phyloP scores from a whole-genome alignment of 2,888 invertebrate species.

The Drosophila mercatorum region DNA sequence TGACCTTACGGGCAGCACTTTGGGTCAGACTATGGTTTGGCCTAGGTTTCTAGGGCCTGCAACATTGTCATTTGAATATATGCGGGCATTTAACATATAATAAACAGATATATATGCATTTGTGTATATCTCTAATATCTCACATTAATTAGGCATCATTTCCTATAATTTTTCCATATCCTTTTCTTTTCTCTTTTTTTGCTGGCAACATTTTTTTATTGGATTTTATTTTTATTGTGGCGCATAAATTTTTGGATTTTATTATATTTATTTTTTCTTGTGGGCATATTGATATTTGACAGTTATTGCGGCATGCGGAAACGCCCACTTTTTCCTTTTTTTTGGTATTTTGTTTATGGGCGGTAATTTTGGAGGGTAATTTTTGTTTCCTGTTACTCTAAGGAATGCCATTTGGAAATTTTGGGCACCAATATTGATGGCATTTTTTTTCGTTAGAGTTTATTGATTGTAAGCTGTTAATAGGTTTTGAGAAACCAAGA shows the following conservation, averaged over 20 bases:
- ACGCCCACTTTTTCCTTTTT: constrained; percentile 62
- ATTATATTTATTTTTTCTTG: constrained; percentile 38
- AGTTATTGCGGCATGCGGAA: constrained; percentile 72
- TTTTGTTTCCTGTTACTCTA: constrained; percentile 17
- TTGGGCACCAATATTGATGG: constrained; percentile 17
- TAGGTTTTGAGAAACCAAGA: neutral
- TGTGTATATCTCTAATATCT: neutral
- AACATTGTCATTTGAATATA: constrained; percentile 58
- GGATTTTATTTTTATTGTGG: constrained; percentile 72
- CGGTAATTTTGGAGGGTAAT: constrained; percentile 34
- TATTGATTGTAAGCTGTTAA: constrained; percentile 32
- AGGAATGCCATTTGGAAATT: constrained; percentile 32
- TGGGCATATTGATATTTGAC: constrained; percentile 67
- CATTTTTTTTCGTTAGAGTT: constrained; percentile 13
- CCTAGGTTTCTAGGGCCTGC: neutral
- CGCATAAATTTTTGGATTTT: constrained; percentile 67
- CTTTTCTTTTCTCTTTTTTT: constrained; percentile 40
- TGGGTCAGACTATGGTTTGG: constrained; percentile 11
- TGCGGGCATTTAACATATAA: constrained; percentile 48
- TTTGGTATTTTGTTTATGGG: constrained; percentile 42
- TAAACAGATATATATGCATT: constrained; percentile 1
- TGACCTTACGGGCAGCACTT: constrained; percentile 54
- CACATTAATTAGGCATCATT: constrained; percentile 36
- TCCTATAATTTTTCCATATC: constrained; percentile 46
- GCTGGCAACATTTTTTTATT: constrained; percentile 53